Percentiles rank a stretch among this genome's conserved stretches.
Evolutionary conservation across 92 coral and sea anemone species (phyloP).

Genomic region (Epizoanthus stellaris): DNA sequence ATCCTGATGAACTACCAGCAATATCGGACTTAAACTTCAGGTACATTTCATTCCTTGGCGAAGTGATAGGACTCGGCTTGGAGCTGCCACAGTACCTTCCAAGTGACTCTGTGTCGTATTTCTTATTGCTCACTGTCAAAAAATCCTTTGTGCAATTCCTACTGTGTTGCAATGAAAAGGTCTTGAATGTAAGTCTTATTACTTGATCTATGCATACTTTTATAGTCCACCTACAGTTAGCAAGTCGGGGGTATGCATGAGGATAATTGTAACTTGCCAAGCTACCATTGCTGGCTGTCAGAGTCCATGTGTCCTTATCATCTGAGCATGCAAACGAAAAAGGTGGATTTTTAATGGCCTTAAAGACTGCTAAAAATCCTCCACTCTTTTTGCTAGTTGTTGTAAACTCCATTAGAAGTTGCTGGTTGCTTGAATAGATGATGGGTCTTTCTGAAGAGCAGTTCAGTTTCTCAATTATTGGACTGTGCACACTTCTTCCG

Average conservation of each 20-base stretch:
- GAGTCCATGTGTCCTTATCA: not conserved
- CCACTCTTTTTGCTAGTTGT: not conserved
- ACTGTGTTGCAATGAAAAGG: slow-evolving; percentile 24
- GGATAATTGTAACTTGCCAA: slow-evolving; percentile 31
- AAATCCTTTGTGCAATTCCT: slow-evolving; percentile 2
- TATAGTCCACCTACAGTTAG: slow-evolving; percentile 11
- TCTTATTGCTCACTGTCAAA: not conserved
- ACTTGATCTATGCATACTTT: slow-evolving; percentile 4
- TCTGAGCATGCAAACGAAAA: slow-evolving; percentile 18
- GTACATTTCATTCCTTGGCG: slow-evolving; percentile 30
- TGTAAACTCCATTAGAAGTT: slow-evolving; percentile 14
- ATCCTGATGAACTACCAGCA: slow-evolving; percentile 1
- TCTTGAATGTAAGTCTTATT: slow-evolving; percentile 21
- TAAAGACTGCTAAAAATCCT: not conserved
- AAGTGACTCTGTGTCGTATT: not conserved
- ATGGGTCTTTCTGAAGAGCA: slow-evolving; percentile 3
- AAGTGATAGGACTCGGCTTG: not conserved
- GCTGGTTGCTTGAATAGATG: slow-evolving; percentile 8
- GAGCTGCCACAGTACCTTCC: slow-evolving; percentile 26
- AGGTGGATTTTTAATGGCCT: slow-evolving; percentile 29
- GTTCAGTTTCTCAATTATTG: not conserved
- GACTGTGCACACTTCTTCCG: not conserved
- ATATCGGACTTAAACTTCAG: slow-evolving; percentile 2
- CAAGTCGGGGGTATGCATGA: not conserved
- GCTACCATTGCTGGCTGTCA: not conserved